phyloP scores from a whole-genome alignment of 2,113 vertebrate species.

The Dolichallabes microphthalmus region DNA sequence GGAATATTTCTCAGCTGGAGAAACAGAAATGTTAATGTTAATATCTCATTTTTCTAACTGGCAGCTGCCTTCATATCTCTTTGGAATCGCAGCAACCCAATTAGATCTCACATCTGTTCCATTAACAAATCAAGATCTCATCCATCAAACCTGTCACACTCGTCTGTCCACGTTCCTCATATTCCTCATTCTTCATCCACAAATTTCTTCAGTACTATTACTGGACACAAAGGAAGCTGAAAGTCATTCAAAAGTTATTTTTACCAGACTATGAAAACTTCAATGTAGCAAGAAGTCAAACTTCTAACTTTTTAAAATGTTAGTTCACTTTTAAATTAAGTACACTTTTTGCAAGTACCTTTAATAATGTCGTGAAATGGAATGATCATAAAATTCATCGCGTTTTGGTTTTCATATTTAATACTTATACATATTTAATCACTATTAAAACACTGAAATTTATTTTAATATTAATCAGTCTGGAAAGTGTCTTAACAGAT shows the following conservation, averaged over 20 bases:
- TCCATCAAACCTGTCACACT: conserved; percentile 68
- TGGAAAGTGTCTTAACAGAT: not conserved
- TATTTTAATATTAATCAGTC: not conserved
- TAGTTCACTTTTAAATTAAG: not conserved
- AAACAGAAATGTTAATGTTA: conserved; percentile 58
- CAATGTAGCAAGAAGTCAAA: not conserved
- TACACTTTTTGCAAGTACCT: not conserved
- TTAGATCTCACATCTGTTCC: conserved; percentile 73
- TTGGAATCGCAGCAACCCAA: conserved; percentile 67
- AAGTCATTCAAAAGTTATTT: conserved; percentile 15
- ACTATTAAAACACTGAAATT: not conserved
- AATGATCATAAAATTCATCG: not conserved
- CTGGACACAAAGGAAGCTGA: not conserved
- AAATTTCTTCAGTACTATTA: conserved; percentile 4
- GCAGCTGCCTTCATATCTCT: conserved; percentile 53
- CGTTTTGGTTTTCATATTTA: not conserved
- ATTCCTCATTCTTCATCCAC: not conserved
- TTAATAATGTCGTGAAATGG: not conserved
- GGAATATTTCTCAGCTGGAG: conserved; percentile 47
- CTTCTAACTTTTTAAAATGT: not conserved
- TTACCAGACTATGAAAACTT: not conserved
- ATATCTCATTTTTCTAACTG: conserved; percentile 57
- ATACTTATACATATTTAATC: no score
- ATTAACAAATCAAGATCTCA: conserved; percentile 63
- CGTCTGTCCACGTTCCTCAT: conserved; percentile 33